These are phyloP conservation scores for Pandion haliaetus DNA, from an alignment of 2,113 vertebrate genomes.

Conservation along the genomic window DNA sequence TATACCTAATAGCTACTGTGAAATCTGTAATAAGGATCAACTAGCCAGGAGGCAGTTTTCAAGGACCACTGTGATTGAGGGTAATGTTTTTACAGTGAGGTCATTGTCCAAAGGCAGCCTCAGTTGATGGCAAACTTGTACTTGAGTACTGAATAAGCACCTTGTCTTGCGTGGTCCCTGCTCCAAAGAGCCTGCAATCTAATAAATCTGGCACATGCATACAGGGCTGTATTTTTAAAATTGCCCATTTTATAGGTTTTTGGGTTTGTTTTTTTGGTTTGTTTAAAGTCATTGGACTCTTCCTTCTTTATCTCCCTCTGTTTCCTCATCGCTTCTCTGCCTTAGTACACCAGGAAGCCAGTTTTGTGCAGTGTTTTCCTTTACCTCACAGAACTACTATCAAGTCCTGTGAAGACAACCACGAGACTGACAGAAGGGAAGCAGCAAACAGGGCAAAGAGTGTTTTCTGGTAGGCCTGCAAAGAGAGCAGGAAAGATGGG, in stretches of 20 bases:
- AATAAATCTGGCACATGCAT: not conserved
- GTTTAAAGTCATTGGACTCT: not conserved
- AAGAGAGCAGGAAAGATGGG: not conserved
- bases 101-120: conserved; percentile 36
- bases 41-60: not conserved
- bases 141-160: conserved; percentile 25
- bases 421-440: not conserved
- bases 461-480: not conserved
- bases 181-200: not conserved
- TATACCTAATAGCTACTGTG: not conserved
- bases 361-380: not conserved
- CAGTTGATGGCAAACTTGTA: conserved; percentile 8
- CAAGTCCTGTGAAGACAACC: not conserved
- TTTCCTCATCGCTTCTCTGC: not conserved
- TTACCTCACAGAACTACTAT: not conserved
- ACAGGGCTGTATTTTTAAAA: not conserved
- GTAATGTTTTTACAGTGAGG: conserved; percentile 49
- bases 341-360: not conserved
- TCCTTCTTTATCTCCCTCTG: not conserved
- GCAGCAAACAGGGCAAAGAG: not conserved
- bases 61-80: not conserved
- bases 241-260: not conserved
- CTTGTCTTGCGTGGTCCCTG: not conserved
- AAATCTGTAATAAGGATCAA: conserved; percentile 11
- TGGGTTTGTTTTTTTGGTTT: not conserved